These are phyloP conservation scores for Drosophila mayri DNA, from an alignment of 1,140 invertebrate genomes.

Conservation along the genomic window DNA sequence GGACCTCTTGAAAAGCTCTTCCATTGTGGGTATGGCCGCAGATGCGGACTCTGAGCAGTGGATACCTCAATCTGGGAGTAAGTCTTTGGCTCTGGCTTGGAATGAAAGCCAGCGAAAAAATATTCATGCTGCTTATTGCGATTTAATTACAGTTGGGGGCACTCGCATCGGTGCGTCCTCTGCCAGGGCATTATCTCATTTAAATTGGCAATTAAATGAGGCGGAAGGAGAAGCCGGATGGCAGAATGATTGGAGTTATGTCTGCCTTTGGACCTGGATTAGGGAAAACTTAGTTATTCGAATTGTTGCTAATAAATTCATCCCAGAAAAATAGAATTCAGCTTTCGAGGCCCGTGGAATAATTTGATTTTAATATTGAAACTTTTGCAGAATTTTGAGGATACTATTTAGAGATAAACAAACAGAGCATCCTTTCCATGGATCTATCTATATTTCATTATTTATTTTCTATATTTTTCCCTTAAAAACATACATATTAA, in stretches of 20 bases:
- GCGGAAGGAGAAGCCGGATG: slow-evolving; percentile 5
- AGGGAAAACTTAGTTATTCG: not conserved
- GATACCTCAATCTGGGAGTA: slow-evolving; percentile 27
- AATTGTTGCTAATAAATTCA: not conserved
- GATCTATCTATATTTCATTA: not conserved
- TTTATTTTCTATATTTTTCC: not conserved
- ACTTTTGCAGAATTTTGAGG: too few relatives aligned
- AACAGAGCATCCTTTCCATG: not conserved
- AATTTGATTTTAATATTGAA: not conserved
- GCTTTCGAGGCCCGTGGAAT: too few relatives aligned
- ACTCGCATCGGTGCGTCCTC: slow-evolving; percentile 24
- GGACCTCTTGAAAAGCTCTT: slow-evolving; percentile 8
- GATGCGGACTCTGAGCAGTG: not conserved
- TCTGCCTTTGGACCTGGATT: slow-evolving; percentile 4
- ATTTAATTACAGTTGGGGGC: slow-evolving; percentile 79
- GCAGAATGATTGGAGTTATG: slow-evolving; percentile 3
- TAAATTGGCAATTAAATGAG: slow-evolving; percentile 72
- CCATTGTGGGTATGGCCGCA: slow-evolving; percentile 13
- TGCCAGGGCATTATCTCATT: slow-evolving; percentile 54
- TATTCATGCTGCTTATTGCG: slow-evolving; percentile 50
- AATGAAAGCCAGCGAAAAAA: slow-evolving; percentile 40
- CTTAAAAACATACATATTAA: not conserved
- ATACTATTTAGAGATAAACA: too few relatives aligned
- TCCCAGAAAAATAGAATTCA: not conserved
- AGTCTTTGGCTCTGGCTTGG: slow-evolving; percentile 18